Percentiles rank a stretch among this genome's conserved stretches.
Conservation (phyloP, 2,113 vertebrate genomes). For the Monarcha castaneiventris region DNA sequence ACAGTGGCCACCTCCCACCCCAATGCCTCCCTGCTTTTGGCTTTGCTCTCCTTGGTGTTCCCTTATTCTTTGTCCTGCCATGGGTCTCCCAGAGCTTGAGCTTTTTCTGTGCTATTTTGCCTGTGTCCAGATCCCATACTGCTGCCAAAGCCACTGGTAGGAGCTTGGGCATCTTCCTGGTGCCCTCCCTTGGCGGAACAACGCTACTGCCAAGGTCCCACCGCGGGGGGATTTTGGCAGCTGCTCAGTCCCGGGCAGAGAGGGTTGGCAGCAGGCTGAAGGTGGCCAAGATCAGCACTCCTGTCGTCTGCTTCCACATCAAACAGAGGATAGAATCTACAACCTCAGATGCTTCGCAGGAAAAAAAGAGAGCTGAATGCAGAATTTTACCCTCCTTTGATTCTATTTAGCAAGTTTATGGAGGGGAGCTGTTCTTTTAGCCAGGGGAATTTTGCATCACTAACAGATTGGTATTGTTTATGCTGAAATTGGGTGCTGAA, state of each 20-base stretch:
- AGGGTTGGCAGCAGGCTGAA: not conserved
- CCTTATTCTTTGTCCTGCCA: not conserved
- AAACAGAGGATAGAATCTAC: not conserved
- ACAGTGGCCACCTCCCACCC: not conserved
- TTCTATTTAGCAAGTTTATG: constrained; percentile 17
- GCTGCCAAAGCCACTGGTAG: not conserved
- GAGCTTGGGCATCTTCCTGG: not conserved
- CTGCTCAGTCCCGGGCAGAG: not conserved
- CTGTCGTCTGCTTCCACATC: not conserved
- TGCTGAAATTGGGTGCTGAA: constrained; percentile 23
- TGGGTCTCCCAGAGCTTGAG: fast-evolving
- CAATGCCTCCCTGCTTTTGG: not conserved
- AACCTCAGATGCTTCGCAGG: not conserved
- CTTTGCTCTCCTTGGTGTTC: not conserved
- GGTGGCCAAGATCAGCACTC: not conserved
- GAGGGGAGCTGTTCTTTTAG: not conserved
- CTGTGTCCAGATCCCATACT: not conserved
- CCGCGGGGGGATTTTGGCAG: fast-evolving
- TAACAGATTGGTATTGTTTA: constrained; percentile 25
- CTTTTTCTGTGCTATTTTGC: not conserved
- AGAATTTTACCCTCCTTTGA: not conserved
- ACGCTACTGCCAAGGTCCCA: not conserved
- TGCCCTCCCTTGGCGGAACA: not conserved
- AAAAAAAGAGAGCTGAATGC: not conserved
- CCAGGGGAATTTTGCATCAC: constrained; percentile 7